These are phyloP conservation scores for Microctenopoma lineatum DNA, from an alignment of 2,797 vertebrate species.

Conservation along the genomic window DNA sequence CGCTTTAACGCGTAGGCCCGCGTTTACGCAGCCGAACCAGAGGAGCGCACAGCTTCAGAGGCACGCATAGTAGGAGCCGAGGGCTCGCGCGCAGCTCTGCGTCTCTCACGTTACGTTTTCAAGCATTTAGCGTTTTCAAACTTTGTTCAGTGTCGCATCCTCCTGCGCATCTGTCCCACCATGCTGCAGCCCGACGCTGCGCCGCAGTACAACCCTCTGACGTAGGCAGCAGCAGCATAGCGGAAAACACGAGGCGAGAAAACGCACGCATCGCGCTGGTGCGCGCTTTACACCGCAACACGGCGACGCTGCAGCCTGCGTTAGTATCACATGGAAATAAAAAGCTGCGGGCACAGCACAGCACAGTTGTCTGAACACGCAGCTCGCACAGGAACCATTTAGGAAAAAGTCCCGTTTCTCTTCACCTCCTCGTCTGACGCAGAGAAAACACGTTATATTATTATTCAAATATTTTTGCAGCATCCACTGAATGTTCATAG, in stretches of 20 bases:
- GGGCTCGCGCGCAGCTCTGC: neutral
- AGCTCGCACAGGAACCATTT: neutral
- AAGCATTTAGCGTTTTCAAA: slow-evolving; percentile 38
- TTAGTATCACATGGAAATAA: neutral
- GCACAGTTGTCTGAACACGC: too few relatives aligned
- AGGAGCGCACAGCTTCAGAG: neutral
- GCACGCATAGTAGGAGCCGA: neutral
- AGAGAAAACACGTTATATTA: neutral
- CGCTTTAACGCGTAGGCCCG: slow-evolving; percentile 12
- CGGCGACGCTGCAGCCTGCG: neutral
- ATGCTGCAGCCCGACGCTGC: slow-evolving; percentile 51
- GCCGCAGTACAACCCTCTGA: slow-evolving; percentile 52
- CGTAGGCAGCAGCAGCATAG: slow-evolving; percentile 29
- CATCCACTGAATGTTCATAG: too few relatives aligned
- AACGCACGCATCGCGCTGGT: neutral
- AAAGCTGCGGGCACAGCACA: neutral
- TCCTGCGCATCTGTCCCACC: slow-evolving; percentile 35
- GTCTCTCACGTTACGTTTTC: neutral
- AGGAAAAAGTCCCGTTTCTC: neutral
- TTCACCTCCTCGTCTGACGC: neutral
- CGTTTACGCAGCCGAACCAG: slow-evolving; percentile 5
- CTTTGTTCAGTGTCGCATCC: slow-evolving; percentile 53
- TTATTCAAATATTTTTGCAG: too few relatives aligned
- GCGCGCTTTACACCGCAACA: neutral
- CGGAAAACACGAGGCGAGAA: slow-evolving; percentile 18